Conservation (phyloP, 2,888 invertebrate species). For the Macrosoma leucophasiata region DNA sequence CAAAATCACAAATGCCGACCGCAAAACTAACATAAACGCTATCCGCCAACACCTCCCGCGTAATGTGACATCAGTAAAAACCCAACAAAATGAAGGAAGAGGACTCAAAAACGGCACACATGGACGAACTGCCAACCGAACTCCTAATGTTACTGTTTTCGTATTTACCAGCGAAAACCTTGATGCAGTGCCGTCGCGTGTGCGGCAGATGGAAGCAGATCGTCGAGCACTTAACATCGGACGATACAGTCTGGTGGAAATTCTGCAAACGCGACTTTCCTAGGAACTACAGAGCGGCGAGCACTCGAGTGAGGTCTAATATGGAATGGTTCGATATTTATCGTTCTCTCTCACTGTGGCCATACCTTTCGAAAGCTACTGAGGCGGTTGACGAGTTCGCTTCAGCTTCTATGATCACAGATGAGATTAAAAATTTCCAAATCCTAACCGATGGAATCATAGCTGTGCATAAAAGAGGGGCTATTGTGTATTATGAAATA, state of each 20-base stretch:
- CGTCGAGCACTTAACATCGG: constrained; percentile 31
- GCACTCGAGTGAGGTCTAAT: constrained; percentile 32
- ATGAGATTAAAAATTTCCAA: constrained; percentile 43
- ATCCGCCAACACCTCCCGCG: no score
- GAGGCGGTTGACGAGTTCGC: constrained; percentile 50
- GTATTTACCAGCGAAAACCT: constrained; percentile 36
- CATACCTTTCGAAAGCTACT: constrained; percentile 32
- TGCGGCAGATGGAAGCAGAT: constrained; percentile 45
- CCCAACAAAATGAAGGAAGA: neutral
- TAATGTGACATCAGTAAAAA: no score
- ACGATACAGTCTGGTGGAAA: constrained; percentile 40
- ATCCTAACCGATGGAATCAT: constrained; percentile 40
- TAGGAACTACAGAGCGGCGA: constrained; percentile 32
- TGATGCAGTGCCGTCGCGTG: constrained; percentile 44
- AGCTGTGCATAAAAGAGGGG: constrained; percentile 41
- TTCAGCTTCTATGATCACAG: constrained; percentile 32
- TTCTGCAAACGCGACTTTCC: constrained; percentile 41
- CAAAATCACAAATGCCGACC: neutral
- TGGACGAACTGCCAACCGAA: constrained; percentile 37
- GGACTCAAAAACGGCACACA: neutral
- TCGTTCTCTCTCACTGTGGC: constrained; percentile 49
- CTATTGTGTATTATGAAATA: constrained; percentile 45
- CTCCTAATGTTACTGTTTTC: constrained; percentile 42
- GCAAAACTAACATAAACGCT: no score
- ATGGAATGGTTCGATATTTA: constrained; percentile 47